Percentiles rank a stretch among this genome's conserved stretches.
Evolutionary conservation across 2,888 invertebrate genomes (phyloP).

Genomic region (Campaea margaritaria): DNA sequence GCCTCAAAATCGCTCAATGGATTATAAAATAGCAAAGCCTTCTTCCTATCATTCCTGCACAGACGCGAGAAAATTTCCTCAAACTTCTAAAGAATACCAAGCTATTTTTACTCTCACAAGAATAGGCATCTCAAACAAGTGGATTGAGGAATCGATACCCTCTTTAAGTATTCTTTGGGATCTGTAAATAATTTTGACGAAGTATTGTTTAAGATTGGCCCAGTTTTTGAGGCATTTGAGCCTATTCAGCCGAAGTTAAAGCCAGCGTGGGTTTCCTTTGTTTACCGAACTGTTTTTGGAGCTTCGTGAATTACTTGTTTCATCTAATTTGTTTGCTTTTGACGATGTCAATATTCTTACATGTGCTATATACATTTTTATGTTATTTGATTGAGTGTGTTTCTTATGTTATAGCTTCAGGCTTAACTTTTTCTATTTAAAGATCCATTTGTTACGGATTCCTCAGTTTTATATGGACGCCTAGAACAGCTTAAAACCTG

Average conservation of each 20-base stretch:
- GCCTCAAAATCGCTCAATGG: slow-evolving; percentile 21
- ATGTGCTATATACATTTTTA: no score
- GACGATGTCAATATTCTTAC: no score
- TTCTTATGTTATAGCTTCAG: no score
- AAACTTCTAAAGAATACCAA: not conserved
- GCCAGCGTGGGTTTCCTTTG: not conserved
- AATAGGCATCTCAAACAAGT: not conserved
- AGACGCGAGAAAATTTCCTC: slow-evolving; percentile 11
- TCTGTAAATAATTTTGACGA: slow-evolving; percentile 3
- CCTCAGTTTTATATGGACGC: no score
- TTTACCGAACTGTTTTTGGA: slow-evolving; percentile 2
- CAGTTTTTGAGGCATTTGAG: slow-evolving; percentile 11
- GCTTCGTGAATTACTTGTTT: slow-evolving; percentile 1
- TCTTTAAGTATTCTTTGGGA: slow-evolving; percentile 6
- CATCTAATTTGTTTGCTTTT: not conserved
- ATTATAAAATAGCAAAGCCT: slow-evolving; percentile 17
- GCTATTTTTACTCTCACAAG: slow-evolving; percentile 10
- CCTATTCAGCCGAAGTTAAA: not conserved
- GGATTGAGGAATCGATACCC: slow-evolving; percentile 1
- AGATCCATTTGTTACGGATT: no score
- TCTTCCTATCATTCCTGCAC: slow-evolving; percentile 19
- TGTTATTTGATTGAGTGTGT: no score
- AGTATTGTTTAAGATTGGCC: slow-evolving; percentile 8
- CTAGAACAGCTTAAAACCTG: no score
- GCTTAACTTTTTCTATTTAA: no score